Base-by-base conservation (phyloP, 2,113 vertebrate species). In the Microtus richardsoni region DNA sequence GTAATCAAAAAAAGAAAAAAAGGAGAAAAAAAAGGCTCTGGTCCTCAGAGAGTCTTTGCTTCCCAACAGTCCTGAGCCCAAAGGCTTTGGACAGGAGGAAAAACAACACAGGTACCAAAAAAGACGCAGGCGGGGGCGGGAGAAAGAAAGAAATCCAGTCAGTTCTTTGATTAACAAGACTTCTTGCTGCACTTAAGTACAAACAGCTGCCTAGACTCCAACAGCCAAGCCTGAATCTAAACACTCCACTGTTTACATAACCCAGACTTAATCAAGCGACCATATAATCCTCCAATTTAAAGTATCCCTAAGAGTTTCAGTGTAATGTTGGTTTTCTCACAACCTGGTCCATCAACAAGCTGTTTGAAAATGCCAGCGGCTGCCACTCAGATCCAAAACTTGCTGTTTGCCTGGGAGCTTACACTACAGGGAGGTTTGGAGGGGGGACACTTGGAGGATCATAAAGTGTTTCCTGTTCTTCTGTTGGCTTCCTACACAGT, bases 191-290 rank as follows among this genome's bases (percentile, higher is more conserved):
- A 98, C 97, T 98, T 99, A 98, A 99, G 98, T 98, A 98, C 98
- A 98, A 99, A 98, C 99, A 99, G 98, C 98, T 99, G 99, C 98
- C 98, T 95, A 89, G 98, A 98, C 98, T 98, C 98, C 98, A 98
- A 98, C 98, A 97, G 98, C 98, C 98, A 98, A 98, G 98, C 97
- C 98, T 98, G 98, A 99, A 99, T 98, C 98, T 99, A 99, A 99
- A 99, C 98, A 98, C 96, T 95, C 86, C 44, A 79, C 60, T 99
- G 98, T 99, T 99, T 99, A 98, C 98, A 98, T 98, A 98, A 98
- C 98, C 98, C 98, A 98, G 98, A 98, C 98, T 98, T 98, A 99
- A 99, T 99, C 98, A 99, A 98, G 98, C 97, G 91, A 98, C 98
- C 98, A 98, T 98, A 98, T 98, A 98, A 99, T 99, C 98, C 98